Conservation (phyloP, 1,140 invertebrate species). For the Diorhabda carinulata region DNA sequence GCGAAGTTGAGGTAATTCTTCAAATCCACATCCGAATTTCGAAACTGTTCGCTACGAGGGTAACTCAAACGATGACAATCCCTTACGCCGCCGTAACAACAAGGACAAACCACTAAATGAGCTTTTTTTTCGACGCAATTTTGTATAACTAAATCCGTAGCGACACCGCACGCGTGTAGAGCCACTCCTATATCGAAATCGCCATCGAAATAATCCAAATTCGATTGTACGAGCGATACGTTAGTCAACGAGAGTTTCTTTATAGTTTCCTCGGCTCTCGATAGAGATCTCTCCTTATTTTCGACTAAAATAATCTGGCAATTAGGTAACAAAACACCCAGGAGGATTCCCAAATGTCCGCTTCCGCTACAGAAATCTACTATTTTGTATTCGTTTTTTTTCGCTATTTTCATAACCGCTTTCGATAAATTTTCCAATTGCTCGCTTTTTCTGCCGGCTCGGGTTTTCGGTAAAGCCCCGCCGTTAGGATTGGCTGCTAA, state of each 20-base stretch:
- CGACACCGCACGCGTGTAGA: slow-evolving; percentile 91
- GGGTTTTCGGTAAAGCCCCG: slow-evolving; percentile 71
- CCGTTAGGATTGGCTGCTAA: slow-evolving; percentile 68
- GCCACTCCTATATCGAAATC: slow-evolving; percentile 79
- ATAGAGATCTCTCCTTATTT: slow-evolving; percentile 86
- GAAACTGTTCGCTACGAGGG: slow-evolving; percentile 62
- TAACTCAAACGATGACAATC: slow-evolving; percentile 70
- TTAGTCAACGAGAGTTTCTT: slow-evolving; percentile 68
- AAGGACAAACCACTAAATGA: slow-evolving; percentile 86
- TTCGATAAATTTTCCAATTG: slow-evolving; percentile 87
- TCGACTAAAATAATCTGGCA: slow-evolving; percentile 80
- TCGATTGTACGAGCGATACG: slow-evolving; percentile 78
- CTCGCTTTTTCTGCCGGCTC: slow-evolving; percentile 76
- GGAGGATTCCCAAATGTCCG: slow-evolving; percentile 84
- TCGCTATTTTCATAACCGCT: slow-evolving; percentile 67
- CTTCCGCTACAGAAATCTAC: slow-evolving; percentile 94
- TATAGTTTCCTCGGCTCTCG: slow-evolving; percentile 69
- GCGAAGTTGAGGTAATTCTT: slow-evolving; percentile 69
- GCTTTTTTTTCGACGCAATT: slow-evolving; percentile 74
- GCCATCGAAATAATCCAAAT: slow-evolving; percentile 78
- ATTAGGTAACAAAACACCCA: slow-evolving; percentile 74
- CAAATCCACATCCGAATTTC: slow-evolving; percentile 30
- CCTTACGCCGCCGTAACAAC: slow-evolving; percentile 88
- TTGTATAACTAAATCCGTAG: slow-evolving; percentile 87
- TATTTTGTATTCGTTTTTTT: slow-evolving; percentile 55